Evolutionary conservation across 2,797 vertebrate species (phyloP).

Genomic region (Gobionotothen gibberifrons): DNA sequence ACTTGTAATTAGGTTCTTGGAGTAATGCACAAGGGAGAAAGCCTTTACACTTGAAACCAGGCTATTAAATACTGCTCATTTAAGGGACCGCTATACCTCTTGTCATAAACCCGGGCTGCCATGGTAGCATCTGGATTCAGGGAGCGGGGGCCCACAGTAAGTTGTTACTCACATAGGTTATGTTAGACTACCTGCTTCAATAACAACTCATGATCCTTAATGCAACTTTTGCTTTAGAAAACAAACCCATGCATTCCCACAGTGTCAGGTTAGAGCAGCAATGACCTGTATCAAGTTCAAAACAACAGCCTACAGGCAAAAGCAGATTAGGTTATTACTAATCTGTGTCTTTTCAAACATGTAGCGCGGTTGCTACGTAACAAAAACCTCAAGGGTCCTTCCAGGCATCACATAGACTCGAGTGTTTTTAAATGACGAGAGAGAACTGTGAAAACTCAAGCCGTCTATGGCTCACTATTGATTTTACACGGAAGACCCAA

Average conservation of each 20-base stretch:
- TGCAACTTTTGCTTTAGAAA: slow-evolving; percentile 55
- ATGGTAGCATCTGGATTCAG: slow-evolving; percentile 66
- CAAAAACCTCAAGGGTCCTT: slow-evolving; percentile 88
- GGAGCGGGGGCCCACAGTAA: slow-evolving; percentile 69
- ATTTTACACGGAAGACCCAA: slow-evolving; percentile 98
- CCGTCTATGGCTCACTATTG: slow-evolving; percentile 99
- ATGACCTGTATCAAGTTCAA: slow-evolving; percentile 48
- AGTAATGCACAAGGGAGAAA: slow-evolving; percentile 89
- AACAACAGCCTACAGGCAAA: slow-evolving; percentile 77
- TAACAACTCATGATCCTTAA: slow-evolving; percentile 49
- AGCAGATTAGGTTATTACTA: slow-evolving; percentile 90
- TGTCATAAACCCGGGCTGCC: slow-evolving; percentile 71
- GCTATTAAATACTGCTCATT: slow-evolving; percentile 88
- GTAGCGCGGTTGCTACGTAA: slow-evolving; percentile 91
- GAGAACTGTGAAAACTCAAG: slow-evolving; percentile 99
- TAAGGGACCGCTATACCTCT: slow-evolving; percentile 81
- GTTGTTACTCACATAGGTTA: slow-evolving; percentile 92
- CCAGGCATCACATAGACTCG: slow-evolving; percentile 86
- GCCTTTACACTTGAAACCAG: slow-evolving; percentile 87
- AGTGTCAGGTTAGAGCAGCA: slow-evolving; percentile 33
- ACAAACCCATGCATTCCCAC: slow-evolving; percentile 47
- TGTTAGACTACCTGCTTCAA: slow-evolving; percentile 90
- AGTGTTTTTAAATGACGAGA: slow-evolving; percentile 99
- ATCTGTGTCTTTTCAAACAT: slow-evolving; percentile 93
- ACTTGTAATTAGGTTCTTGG: slow-evolving; percentile 98